A percentile compares a stretch with the other conserved stretches of the same genome.
Conservation (phyloP, 2,888 invertebrate genomes). For the Petrolisthes manimaculis region DNA sequence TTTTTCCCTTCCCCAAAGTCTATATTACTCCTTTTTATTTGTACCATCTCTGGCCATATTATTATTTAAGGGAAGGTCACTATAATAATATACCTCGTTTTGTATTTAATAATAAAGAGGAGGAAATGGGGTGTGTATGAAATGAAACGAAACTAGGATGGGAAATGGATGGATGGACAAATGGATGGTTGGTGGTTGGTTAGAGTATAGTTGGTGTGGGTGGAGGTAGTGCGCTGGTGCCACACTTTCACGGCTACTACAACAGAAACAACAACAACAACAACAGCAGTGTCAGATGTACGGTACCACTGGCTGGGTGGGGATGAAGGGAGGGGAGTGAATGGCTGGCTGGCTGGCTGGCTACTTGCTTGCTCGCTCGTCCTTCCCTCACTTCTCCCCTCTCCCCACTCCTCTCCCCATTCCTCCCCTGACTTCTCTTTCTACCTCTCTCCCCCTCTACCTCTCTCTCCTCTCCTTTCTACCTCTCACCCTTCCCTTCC, state of each 20-base stretch:
- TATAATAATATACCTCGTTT: no score
- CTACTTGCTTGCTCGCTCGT: not conserved
- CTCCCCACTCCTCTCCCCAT: not conserved
- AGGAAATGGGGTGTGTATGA: not conserved
- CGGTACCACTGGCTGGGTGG: not conserved
- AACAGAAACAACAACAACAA: no score
- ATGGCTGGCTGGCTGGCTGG: not conserved
- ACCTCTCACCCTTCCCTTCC: not conserved
- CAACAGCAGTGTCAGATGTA: no score
- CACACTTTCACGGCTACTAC: not conserved
- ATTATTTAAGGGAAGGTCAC: no score
- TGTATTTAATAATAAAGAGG: not conserved
- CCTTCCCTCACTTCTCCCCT: no score
- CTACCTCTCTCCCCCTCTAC: not conserved
- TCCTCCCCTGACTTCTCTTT: not conserved
- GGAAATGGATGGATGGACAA: not conserved
- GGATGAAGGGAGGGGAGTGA: conserved; percentile 11
- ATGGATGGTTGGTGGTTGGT: not conserved
- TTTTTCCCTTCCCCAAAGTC: not conserved
- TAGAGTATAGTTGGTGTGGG: not conserved
- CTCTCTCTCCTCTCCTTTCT: not conserved
- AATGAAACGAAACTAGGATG: not conserved
- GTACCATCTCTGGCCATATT: no score
- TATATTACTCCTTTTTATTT: not conserved
- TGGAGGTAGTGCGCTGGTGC: not conserved